phyloP scores from a whole-genome alignment of 92 coral and sea anemone species.

The Umimayanthus chanpuru region DNA sequence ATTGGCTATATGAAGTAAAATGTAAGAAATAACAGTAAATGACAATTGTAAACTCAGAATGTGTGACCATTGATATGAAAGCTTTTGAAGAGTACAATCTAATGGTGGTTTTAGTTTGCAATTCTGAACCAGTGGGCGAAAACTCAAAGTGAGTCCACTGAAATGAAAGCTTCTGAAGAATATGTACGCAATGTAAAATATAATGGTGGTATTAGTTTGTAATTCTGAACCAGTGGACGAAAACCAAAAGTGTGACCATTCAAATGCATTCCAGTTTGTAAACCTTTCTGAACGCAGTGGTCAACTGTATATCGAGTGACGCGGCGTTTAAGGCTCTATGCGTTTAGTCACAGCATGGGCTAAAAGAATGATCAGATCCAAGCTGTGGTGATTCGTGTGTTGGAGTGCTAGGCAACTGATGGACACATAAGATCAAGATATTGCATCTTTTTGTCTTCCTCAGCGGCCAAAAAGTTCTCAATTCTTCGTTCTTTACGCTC shows the following conservation, averaged over 20 bases:
- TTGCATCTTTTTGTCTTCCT: constrained; percentile 58
- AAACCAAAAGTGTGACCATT: too few species aligned
- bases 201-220: neutral
- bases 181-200: too few species aligned
- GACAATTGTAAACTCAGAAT: too few species aligned
- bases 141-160: neutral
- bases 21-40: too few species aligned
- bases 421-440: constrained; percentile 67
- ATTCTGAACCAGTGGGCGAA: neutral
- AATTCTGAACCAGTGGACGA: neutral
- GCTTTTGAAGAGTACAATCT: too few species aligned
- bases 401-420: neutral
- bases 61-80: too few species aligned
- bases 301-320: neutral
- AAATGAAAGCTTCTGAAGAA: neutral
- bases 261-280: too few species aligned
- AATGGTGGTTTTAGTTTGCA: too few species aligned
- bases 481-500: constrained; percentile 68
- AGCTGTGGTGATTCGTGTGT: neutral
- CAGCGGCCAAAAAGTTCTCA: constrained; percentile 65
- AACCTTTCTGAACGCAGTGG: too few species aligned
- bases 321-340: neutral
- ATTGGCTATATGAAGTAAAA: too few species aligned
- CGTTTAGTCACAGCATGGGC: neutral
- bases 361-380: neutral